Evolutionary conservation across 1,140 invertebrate genomes (phyloP).

Genomic region (Drosophila rhopaloa): DNA sequence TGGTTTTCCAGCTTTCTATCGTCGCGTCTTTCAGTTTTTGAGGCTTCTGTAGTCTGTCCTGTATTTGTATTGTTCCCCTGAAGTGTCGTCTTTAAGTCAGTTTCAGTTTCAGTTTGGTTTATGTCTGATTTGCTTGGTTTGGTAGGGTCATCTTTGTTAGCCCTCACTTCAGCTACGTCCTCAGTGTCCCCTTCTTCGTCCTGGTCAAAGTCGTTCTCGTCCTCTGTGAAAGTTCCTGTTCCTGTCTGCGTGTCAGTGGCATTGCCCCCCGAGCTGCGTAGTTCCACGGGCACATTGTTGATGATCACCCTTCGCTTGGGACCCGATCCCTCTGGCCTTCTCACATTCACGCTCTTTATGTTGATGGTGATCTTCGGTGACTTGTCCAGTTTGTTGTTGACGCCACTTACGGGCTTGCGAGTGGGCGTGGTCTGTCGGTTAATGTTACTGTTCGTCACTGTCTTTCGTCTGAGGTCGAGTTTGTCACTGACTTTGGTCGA

Average conservation of each 20-base stretch:
- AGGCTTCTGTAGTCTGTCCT: neutral
- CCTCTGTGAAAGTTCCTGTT: conserved; percentile 7
- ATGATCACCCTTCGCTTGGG: conserved; percentile 67
- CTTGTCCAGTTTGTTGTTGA: conserved; percentile 79
- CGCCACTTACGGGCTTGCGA: conserved; percentile 44
- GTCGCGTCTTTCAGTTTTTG: conserved; percentile 8
- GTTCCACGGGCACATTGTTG: conserved; percentile 76
- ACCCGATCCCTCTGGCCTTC: conserved; percentile 33
- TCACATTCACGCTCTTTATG: conserved; percentile 50
- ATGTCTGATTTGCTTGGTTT: neutral
- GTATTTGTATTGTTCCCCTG: neutral
- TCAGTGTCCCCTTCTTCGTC: conserved; percentile 15
- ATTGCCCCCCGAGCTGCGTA: conserved; percentile 55
- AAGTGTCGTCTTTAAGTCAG: neutral
- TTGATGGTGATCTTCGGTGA: conserved; percentile 59
- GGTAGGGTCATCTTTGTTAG: neutral
- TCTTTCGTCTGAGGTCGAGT: conserved; percentile 75
- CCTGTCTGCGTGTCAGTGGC: conserved; percentile 11
- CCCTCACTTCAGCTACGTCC: conserved; percentile 16
- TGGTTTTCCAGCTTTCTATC: neutral
- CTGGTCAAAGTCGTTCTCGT: conserved; percentile 3
- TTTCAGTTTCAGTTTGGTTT: conserved; percentile 7
- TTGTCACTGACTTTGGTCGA: conserved; percentile 72
- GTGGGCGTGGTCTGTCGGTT: conserved; percentile 44
- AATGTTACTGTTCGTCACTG: conserved; percentile 48